Base-by-base conservation (phyloP, 2,888 invertebrate species). In the Caenorhabditis auriculariae region DNA sequence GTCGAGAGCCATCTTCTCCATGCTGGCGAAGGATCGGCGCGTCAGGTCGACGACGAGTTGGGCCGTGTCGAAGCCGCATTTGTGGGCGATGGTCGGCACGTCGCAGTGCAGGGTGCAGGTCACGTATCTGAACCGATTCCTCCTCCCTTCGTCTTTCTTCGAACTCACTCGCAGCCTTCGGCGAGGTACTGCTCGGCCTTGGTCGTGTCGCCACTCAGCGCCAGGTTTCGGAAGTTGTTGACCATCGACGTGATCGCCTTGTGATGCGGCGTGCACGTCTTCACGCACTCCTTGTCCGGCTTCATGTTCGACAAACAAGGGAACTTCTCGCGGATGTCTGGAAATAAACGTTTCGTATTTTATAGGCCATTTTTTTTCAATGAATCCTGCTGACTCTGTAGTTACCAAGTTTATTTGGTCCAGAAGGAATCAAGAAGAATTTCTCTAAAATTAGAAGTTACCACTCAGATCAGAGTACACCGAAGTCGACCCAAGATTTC, bases 61-160 rank as follows among this genome's bases (percentile, higher is more conserved):
- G 3, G 78, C 78, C 2, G 78, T 78, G 17, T 72, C 72, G 41
- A 66, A 72, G 48, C 66, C 74, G 53, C 78, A 78, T 26, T 63
- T 55, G 44, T 77, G 74, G 39, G 77, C 76, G 57, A 78, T 78
- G 2, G 75, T 54, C 15, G 78, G 78, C 19, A 77, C 65, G 49
- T 77, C 77, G 51, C 78, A 78, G 54, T 78, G 78, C 4, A 78
- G 63, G 21, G 76, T 76, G 54, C 78, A 78, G n/a, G 70, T 76
- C 24, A 78, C 74, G 51, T 77, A 75, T 55, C 69, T 72, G 23
- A 37, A 50, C 42, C n/a, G n/a, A 38, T 24, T 19, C 6, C 26
- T 49, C 12, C n/a, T 26, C 19, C 24, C 26, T 26, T 35, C 38
- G 23, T 12, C 29, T 21, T 38, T 19, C 17, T 15, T 32, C 17